Evolutionary conservation across 1,140 invertebrate genomes (phyloP), one percentile per base, ranked within the genome.

Genomic region (Neomicropteryx cornuta): DNA sequence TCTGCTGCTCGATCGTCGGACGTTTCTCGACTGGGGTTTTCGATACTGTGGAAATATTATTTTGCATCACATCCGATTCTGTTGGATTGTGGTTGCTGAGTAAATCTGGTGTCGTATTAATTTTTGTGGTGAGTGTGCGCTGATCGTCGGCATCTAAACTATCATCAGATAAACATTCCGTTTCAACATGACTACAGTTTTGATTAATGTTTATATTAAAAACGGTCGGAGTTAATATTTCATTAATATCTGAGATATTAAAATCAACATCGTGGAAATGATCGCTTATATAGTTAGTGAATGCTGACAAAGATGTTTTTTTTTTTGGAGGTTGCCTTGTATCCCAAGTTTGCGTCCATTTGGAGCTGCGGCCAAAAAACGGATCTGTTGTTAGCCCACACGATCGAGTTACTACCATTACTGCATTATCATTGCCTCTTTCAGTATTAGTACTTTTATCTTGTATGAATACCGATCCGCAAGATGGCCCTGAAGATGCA

Each of bases 131-230:
- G 30, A 32, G 24, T 34, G 6, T 35, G 28, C 11, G 21, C 11
- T 19, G 23, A 27, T 8, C 13, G 13, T 13, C 8, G 8, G 47
- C 48, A 18, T 56, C 55, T 29, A 58, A 44, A 48, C 58, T 58
- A 43, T 66, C 60, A 39, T 62, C 62, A 20, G 68, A 66, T 45
- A 58, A 48, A 42, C 61, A 57, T 19, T 63, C 63, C 5, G 53
- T 46, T 43, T 62, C 61, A 13, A 49, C 38, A 14, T 38, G 33
- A 33, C 46, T 53, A 3, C 56, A 38, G 49, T 62, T 53, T 32
- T 70, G 64, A 3, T 67, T 66, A 42, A 72, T 70, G 41, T 71
- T 72, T 22, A 72, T 73, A 39, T 66, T 72, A 20, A 72, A 66
- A 11, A 65, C 52, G 20, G 62, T 54, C 11, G 60, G 16, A 46